Evolutionary conservation across 1,140 invertebrate species (phyloP).

Genomic region (Cataglyphis hispanica): DNA sequence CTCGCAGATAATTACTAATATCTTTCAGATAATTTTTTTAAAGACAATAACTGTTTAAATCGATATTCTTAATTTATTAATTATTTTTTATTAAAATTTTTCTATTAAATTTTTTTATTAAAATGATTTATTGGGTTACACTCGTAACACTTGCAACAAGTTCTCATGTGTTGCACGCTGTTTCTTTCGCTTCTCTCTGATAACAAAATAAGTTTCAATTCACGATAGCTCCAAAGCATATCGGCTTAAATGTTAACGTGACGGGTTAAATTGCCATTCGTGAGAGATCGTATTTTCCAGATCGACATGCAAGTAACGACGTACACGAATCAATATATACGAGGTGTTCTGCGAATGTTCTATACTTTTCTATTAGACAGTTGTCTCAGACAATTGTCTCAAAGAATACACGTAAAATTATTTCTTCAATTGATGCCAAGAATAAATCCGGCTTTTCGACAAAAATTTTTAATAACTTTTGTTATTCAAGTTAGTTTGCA

Average conservation of each 20-base stretch:
- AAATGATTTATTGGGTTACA: not conserved
- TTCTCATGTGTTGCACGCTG: not conserved
- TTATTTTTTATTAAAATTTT: no score
- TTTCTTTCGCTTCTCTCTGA: not conserved
- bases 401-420: not conserved
- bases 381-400: not conserved
- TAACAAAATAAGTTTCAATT: slow-evolving; percentile 39
- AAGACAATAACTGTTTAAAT: not conserved
- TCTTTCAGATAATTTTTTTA: not conserved
- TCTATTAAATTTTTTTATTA: no score
- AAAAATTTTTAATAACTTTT: not conserved
- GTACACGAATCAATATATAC: slow-evolving; percentile 3
- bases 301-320: slow-evolving; percentile 19
- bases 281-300: slow-evolving; percentile 54
- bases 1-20: not conserved
- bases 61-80: not conserved
- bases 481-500: no score
- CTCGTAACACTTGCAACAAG: not conserved
- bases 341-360: slow-evolving; percentile 9
- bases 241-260: slow-evolving; percentile 46
- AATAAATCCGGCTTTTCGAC: not conserved
- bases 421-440: not conserved
- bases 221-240: slow-evolving; percentile 28
- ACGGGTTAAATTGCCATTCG: slow-evolving; percentile 69
- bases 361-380: not conserved